These are phyloP conservation scores for Psephotus haematonotus DNA, from an alignment of 2,113 vertebrate genomes.

Conservation along the genomic window DNA sequence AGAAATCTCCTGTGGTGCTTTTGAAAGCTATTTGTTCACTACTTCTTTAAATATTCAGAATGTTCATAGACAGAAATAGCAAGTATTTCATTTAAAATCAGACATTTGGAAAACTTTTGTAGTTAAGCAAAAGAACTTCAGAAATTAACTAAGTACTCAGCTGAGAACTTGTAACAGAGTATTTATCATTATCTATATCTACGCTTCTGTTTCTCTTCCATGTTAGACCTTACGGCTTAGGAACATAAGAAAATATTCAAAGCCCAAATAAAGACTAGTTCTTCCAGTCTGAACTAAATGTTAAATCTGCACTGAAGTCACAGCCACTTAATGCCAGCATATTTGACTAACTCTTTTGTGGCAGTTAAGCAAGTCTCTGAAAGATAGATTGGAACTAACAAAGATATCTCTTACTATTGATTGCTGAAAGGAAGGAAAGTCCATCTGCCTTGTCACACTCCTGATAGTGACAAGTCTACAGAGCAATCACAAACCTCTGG, in stretches of 20 bases:
- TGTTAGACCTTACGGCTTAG: neutral
- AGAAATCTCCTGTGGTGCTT: neutral
- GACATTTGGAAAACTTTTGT: neutral
- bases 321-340: neutral
- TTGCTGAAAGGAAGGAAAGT: neutral
- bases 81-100: slow-evolving; percentile 1
- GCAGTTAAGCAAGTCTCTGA: neutral
- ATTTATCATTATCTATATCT: neutral
- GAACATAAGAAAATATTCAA: neutral
- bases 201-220: neutral
- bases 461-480: neutral
- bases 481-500: too few species aligned
- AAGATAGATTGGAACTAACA: neutral
- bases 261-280: neutral
- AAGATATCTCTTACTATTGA: neutral
- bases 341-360: neutral
- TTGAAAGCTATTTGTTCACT: slow-evolving; percentile 19
- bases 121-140: neutral
- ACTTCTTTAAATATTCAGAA: neutral
- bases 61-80: neutral
- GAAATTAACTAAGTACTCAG: neutral
- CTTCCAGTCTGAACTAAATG: neutral
- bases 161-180: neutral
- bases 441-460: neutral
- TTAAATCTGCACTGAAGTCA: neutral